A percentile compares a stretch with the other conserved stretches of the same genome.
These are phyloP conservation scores for Xylota sylvarum DNA, from an alignment of 2,888 invertebrate genomes.

Conservation along the genomic window DNA sequence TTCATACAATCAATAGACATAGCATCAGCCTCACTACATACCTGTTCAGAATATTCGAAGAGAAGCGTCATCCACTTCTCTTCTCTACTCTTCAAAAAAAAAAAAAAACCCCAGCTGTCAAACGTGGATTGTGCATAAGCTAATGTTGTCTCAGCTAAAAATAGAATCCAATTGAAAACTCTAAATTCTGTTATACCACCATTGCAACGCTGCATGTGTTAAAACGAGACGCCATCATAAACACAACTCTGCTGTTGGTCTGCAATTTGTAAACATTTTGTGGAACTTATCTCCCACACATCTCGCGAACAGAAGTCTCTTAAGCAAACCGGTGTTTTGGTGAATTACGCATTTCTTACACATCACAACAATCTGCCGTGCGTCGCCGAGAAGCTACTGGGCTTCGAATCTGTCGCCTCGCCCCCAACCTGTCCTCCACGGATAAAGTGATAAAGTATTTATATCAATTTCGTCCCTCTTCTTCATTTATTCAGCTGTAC, in stretches of 20 bases:
- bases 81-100: background rate
- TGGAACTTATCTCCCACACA: slow-evolving; percentile 46
- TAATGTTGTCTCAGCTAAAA: slow-evolving; percentile 1
- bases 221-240: slow-evolving; percentile 1
- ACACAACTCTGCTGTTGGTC: background rate
- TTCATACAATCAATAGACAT: background rate
- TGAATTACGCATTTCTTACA: slow-evolving; percentile 1
- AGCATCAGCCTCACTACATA: background rate
- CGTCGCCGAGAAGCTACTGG: slow-evolving; percentile 4
- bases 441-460: too few relatives aligned
- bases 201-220: too few relatives aligned
- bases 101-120: background rate
- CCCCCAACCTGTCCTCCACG: too few relatives aligned
- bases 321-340: slow-evolving; percentile 37
- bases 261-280: slow-evolving; percentile 13
- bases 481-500: background rate
- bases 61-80: background rate
- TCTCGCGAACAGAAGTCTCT: background rate
- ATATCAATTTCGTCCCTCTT: background rate
- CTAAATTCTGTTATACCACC: slow-evolving; percentile 16
- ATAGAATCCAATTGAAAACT: background rate
- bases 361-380: background rate
- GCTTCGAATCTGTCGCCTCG: background rate
- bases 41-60: background rate
- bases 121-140: background rate